Evolutionary conservation across 2,113 vertebrate species (phyloP).

Genomic region (Ceyx margarethae): DNA sequence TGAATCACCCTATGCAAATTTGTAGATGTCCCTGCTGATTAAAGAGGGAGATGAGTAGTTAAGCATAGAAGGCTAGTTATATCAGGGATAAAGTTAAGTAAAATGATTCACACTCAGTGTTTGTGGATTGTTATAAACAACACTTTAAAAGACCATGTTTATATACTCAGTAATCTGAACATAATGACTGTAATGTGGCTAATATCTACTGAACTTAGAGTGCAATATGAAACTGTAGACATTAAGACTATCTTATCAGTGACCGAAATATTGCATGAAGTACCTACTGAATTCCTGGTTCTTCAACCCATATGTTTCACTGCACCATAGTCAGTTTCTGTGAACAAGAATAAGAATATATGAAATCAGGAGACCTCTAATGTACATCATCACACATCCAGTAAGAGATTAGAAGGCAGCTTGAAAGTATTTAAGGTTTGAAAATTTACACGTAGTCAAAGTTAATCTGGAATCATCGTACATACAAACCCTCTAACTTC

Average conservation of each 20-base stretch:
- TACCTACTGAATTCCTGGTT: neutral
- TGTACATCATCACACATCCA: neutral
- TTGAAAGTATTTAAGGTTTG: neutral
- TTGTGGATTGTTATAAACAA: neutral
- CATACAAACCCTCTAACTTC: neutral
- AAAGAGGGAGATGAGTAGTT: neutral
- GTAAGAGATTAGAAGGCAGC: neutral
- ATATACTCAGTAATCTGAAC: neutral
- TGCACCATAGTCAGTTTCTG: neutral
- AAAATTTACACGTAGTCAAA: neutral
- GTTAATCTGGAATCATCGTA: neutral
- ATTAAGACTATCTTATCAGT: neutral
- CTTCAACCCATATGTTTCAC: neutral
- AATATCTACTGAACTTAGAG: neutral
- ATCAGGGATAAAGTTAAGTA: neutral
- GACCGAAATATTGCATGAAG: neutral
- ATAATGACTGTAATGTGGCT: neutral
- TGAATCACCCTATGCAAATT: neutral
- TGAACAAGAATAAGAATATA: neutral
- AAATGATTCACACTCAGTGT: neutral
- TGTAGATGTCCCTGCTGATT: neutral
- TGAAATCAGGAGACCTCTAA: neutral
- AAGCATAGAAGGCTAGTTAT: neutral
- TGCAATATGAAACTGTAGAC: neutral
- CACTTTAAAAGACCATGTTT: neutral